phyloP scores from a whole-genome alignment of 2,888 invertebrate species.

The Rhagium mordax region DNA sequence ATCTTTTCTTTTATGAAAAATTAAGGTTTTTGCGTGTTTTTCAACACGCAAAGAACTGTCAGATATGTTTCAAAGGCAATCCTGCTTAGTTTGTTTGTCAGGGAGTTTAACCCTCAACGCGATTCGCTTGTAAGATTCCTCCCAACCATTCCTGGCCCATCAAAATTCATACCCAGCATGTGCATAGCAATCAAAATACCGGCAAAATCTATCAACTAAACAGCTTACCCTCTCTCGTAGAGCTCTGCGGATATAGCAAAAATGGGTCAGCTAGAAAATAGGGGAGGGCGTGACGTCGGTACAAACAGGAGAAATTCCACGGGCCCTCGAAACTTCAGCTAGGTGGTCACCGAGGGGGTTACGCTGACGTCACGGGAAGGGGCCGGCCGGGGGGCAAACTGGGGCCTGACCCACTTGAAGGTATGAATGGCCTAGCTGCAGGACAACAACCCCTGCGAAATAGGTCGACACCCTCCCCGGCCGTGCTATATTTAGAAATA shows the following conservation, averaged over 20 bases:
- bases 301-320: conserved; percentile 29
- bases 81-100: no score
- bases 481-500: conserved; percentile 58
- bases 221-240: no score
- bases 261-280: conserved; percentile 31
- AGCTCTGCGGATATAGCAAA: background rate
- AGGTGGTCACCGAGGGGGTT: conserved; percentile 28
- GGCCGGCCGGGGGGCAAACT: conserved; percentile 26
- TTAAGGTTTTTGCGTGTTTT: no score
- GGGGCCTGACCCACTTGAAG: conserved; percentile 53
- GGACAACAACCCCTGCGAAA: conserved; percentile 63
- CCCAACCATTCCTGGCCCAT: no score
- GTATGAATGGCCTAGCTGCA: conserved; percentile 62
- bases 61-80: no score
- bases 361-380: conserved; percentile 40
- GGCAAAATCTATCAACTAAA: no score
- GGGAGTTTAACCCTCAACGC: no score
- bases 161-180: no score
- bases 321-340: conserved; percentile 18
- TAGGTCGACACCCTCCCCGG: conserved; percentile 58
- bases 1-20: no score
- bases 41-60: no score
- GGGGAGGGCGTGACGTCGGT: conserved; percentile 35
- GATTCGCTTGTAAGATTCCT: no score
- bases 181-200: no score